Conservation (phyloP, 2,888 invertebrate genomes). For the Ophonus ardosiacus region DNA sequence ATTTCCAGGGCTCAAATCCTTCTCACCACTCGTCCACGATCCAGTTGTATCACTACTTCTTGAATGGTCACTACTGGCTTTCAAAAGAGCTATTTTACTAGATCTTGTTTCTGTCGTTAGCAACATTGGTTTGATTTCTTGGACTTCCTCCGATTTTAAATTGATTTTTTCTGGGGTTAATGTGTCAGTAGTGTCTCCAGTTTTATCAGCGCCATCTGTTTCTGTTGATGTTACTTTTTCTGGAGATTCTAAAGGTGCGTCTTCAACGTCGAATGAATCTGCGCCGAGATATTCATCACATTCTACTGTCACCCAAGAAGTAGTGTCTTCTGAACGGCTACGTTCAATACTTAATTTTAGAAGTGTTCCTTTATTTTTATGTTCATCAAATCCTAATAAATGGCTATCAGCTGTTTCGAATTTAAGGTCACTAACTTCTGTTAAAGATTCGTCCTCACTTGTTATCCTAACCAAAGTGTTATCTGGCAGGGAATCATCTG, state of each 20-base stretch:
- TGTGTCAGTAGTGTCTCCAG: conserved; percentile 47
- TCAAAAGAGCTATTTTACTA: conserved; percentile 78
- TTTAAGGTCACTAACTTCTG: conserved; percentile 82
- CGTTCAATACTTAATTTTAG: conserved; percentile 75
- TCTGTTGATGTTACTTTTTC: conserved; percentile 68
- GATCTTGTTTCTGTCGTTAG: conserved; percentile 77
- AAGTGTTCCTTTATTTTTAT: conserved; percentile 76
- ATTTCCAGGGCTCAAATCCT: conserved; percentile 80
- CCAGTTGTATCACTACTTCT: conserved; percentile 86
- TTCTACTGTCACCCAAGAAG: conserved; percentile 83
- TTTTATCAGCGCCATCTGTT: conserved; percentile 36
- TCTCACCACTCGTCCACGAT: conserved; percentile 89
- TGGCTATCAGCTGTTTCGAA: conserved; percentile 75
- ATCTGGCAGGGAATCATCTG: conserved; percentile 71
- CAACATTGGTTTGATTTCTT: conserved; percentile 66
- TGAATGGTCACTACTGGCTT: conserved; percentile 86
- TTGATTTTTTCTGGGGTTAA: conserved; percentile 45
- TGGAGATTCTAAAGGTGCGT: conserved; percentile 71
- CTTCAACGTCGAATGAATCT: conserved; percentile 79
- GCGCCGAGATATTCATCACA: conserved; percentile 83
- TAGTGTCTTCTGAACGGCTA: conserved; percentile 83
- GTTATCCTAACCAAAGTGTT: conserved; percentile 74
- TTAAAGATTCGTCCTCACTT: conserved; percentile 84
- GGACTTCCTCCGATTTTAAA: conserved; percentile 65
- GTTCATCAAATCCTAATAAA: conserved; percentile 77